Evolutionary conservation across 2,113 vertebrate species (phyloP), one percentile per base, ranked within the genome.

Genomic region (Numenius arquata): DNA sequence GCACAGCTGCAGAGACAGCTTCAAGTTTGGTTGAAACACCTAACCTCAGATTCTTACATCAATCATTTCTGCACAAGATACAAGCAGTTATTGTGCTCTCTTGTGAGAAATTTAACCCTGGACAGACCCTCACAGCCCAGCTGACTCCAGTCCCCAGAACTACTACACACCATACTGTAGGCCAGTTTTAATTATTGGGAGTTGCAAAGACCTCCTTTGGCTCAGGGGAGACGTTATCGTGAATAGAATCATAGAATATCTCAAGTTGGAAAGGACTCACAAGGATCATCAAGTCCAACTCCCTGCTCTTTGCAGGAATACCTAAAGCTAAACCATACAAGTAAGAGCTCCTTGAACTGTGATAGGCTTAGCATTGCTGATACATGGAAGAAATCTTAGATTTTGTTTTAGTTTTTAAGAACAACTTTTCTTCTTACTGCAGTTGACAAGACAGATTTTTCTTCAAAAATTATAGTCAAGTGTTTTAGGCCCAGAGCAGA

Each of bases 141-240:
- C 5, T 47, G 21, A 36, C 40, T 36, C 58, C 38, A 56, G 47
- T 45, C 25, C 47, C 36, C 38, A 27, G 27, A 58, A 32, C 30
- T 59, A 27, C 43, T 20, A 3, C 17, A 56, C 11, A 34, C 22
- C 32, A 48, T 20, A 20, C 30, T n/a, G 6, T 15, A 53, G 19
- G 20, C 13, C 16, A 12, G 29, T 16, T n/a, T 61, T 66, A 58
- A 29, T 48, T n/a, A 25, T 0, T 63, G 29, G 12, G 6, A n/a
- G 32, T 1, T 63, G 22, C 29, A 59, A 82, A 67, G 38, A 76
- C 18, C 20, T 71, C 41, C 23, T 56, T 61, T 40, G 53, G 67
- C 26, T 77, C 47, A 26, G 41, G 3, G 36, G 6, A 74, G 19
- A 38, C 0, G 1, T 43, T 32, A 9, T 7, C 4, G 0, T 3